A percentile compares a stretch with the other conserved stretches of the same genome.
These are phyloP conservation scores for Lasioglossum lativentre DNA, from an alignment of 2,888 invertebrate genomes.

Conservation along the genomic window DNA sequence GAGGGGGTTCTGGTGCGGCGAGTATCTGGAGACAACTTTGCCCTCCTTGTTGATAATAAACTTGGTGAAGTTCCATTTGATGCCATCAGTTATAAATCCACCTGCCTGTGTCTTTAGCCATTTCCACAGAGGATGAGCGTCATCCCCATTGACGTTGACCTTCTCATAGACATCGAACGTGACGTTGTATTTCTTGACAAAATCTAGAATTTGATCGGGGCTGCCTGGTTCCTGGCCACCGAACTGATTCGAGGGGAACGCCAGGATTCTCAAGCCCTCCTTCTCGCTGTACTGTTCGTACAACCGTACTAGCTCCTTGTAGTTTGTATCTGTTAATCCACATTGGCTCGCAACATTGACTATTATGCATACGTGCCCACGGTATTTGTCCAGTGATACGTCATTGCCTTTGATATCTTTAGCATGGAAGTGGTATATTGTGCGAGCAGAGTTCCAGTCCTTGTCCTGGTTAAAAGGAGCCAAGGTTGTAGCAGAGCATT, in stretches of 20 bases:
- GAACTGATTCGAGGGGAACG: slow-evolving; percentile 90
- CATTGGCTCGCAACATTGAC: slow-evolving; percentile 96
- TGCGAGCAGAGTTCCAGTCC: slow-evolving; percentile 88
- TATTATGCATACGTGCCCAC: slow-evolving; percentile 92
- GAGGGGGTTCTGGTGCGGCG: slow-evolving; percentile 86
- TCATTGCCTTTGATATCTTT: slow-evolving; percentile 93
- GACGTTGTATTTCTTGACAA: slow-evolving; percentile 79
- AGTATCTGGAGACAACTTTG: slow-evolving; percentile 87
- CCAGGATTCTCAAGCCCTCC: slow-evolving; percentile 88
- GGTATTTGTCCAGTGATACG: slow-evolving; percentile 91
- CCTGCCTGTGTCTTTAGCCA: slow-evolving; percentile 83
- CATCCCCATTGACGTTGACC: slow-evolving; percentile 83
- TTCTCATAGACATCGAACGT: slow-evolving; percentile 83
- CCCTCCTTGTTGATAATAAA: slow-evolving; percentile 91
- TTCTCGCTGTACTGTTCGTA: slow-evolving; percentile 90
- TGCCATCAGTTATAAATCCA: slow-evolving; percentile 87
- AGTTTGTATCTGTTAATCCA: slow-evolving; percentile 92
- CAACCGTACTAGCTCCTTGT: slow-evolving; percentile 91
- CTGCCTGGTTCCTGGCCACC: slow-evolving; percentile 84
- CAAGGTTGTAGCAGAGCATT: slow-evolving; percentile 27
- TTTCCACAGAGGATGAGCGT: slow-evolving; percentile 84
- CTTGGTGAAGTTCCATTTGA: slow-evolving; percentile 95
- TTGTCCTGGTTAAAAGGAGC: slow-evolving; percentile 75
- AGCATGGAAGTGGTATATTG: slow-evolving; percentile 93
- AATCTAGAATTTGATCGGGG: slow-evolving; percentile 79